A percentile compares a stretch with the other conserved stretches of the same genome.
Conservation (phyloP, 2,888 invertebrate genomes). For the Phragmatobia fuliginosa region DNA sequence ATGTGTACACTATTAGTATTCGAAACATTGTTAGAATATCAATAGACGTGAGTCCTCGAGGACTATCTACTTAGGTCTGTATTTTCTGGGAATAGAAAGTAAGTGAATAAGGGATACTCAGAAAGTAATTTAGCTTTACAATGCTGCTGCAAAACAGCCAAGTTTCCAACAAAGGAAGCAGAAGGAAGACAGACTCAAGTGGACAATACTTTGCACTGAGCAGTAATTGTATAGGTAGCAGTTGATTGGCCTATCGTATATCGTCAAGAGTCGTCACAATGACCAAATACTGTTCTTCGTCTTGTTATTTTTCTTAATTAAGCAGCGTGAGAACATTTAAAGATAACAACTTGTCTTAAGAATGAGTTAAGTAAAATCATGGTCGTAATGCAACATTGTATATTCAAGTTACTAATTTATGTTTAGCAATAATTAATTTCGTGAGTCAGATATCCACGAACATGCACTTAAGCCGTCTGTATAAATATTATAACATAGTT, state of each 20-base stretch:
- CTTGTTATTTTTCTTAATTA: too few species aligned
- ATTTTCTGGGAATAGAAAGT: constrained; percentile 16
- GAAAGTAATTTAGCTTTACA: not conserved
- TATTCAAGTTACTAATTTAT: not conserved
- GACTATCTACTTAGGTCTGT: constrained; percentile 18
- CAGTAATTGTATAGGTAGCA: not conserved
- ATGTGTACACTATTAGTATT: constrained; percentile 49
- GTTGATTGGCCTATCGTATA: not conserved
- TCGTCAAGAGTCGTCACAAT: not conserved
- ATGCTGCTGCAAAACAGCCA: not conserved
- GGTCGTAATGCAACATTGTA: constrained; percentile 18
- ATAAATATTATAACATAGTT: not conserved
- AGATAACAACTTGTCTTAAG: not conserved
- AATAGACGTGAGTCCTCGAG: constrained; percentile 28
- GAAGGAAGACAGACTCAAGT: not conserved
- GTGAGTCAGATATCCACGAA: constrained; percentile 21
- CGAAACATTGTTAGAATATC: constrained; percentile 31
- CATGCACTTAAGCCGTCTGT: constrained; percentile 8
- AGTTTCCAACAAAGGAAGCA: not conserved
- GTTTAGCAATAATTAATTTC: constrained; percentile 16
- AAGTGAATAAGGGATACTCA: not conserved
- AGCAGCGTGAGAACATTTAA: constrained; percentile 1
- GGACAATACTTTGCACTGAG: not conserved
- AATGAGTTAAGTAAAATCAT: not conserved
- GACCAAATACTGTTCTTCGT: not conserved